Conservation (phyloP, 2,797 vertebrate species). For the Masticophis lateralis region DNA sequence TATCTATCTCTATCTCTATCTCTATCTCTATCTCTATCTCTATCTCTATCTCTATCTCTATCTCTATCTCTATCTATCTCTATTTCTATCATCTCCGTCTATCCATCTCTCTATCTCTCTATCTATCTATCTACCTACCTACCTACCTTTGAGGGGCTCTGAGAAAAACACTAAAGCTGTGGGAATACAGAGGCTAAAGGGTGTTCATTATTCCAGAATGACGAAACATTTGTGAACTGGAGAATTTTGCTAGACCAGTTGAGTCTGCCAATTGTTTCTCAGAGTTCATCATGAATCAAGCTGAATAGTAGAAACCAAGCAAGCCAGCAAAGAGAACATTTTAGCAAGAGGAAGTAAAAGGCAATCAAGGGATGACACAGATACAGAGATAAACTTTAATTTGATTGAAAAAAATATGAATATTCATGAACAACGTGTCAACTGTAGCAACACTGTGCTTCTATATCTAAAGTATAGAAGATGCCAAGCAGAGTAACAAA, state of each 20-base stretch:
- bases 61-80: background rate
- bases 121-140: no score
- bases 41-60: accelerated
- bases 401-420: background rate
- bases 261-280: background rate
- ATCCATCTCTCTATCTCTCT: no score
- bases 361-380: background rate
- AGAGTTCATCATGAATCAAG: background rate
- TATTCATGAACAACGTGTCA: background rate
- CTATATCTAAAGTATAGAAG: conserved; percentile 5
- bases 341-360: background rate
- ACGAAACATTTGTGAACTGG: background rate
- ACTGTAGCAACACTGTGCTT: background rate
- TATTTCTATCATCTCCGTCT: background rate
- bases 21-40: no score
- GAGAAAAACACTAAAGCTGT: background rate
- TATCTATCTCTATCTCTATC: no score
- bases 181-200: background rate
- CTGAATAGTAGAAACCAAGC: background rate
- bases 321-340: background rate
- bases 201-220: background rate
- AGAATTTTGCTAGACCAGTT: background rate
- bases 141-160: background rate
- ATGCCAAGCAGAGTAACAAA: conserved; percentile 21
- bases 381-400: background rate